phyloP scores from a whole-genome alignment of 2,113 vertebrate genomes.

The Meleagris gallopavo region DNA sequence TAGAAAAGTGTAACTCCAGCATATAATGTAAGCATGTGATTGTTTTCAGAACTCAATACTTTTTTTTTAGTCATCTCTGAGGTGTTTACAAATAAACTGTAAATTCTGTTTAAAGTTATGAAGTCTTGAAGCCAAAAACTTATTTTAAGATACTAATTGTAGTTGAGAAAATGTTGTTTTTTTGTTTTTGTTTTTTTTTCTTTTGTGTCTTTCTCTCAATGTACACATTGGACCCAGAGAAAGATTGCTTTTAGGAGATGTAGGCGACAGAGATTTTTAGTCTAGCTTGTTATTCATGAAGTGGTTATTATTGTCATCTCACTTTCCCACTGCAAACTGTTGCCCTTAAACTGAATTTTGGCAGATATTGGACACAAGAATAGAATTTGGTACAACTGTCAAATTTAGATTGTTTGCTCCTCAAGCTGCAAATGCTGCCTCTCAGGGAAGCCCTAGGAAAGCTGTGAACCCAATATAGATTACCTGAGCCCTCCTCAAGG shows the following conservation, averaged over 20 bases:
- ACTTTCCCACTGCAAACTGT: background rate
- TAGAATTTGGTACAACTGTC: background rate
- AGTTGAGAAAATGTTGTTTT: background rate
- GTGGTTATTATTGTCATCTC: background rate
- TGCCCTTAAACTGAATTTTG: background rate
- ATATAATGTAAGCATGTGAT: rapidly evolving
- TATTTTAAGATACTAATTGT: background rate
- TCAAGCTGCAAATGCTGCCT: background rate
- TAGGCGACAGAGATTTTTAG: background rate
- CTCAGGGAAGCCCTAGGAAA: background rate
- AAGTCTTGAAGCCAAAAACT: background rate
- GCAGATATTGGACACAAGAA: background rate
- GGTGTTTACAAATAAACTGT: background rate
- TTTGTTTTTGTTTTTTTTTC: background rate
- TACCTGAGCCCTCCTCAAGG: background rate
- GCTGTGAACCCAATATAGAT: rapidly evolving
- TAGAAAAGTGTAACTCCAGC: background rate
- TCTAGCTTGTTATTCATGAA: background rate
- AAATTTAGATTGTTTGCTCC: background rate
- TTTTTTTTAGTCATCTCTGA: background rate
- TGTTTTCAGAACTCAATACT: background rate
- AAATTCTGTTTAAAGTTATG: background rate
- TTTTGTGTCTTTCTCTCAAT: background rate
- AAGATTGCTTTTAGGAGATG: background rate
- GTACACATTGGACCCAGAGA: background rate